These are phyloP conservation scores for Nesometra sesokonis DNA, from an alignment of 35 echinoderm and acorn worm genomes.

Conservation along the genomic window DNA sequence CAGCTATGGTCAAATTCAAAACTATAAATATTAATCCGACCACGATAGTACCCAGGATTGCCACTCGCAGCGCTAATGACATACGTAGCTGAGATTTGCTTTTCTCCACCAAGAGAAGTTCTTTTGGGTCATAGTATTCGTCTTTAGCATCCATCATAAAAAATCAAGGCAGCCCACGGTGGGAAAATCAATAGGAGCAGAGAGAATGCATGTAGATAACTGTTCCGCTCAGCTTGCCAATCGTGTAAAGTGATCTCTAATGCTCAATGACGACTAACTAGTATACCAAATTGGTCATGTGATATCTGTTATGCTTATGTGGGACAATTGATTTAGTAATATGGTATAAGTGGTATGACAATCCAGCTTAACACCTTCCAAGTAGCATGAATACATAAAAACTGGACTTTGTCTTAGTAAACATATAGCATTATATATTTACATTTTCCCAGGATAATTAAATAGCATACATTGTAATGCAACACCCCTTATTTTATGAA, in stretches of 20 bases:
- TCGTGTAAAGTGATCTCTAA: background rate
- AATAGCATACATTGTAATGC: background rate
- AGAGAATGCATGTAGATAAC: background rate
- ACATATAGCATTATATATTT: background rate
- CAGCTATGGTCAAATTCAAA: background rate
- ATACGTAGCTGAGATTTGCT: background rate
- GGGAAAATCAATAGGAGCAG: background rate
- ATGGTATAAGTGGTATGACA: background rate
- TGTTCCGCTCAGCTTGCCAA: background rate
- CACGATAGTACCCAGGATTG: background rate
- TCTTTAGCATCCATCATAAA: background rate
- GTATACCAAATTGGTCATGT: background rate
- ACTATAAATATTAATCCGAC: background rate
- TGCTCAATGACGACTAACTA: background rate
- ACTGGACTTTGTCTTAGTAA: background rate
- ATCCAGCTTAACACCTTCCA: background rate
- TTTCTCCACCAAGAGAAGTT: background rate
- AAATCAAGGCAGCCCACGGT: background rate
- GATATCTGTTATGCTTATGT: background rate
- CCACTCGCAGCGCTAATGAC: background rate
- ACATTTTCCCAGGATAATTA: background rate
- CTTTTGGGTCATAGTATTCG: background rate
- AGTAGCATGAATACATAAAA: background rate
- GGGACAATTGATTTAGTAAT: background rate
- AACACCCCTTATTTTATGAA: background rate